These are phyloP conservation scores for Threskiornis aethiopicus DNA, from an alignment of 2,797 vertebrate genomes.

Conservation along the genomic window DNA sequence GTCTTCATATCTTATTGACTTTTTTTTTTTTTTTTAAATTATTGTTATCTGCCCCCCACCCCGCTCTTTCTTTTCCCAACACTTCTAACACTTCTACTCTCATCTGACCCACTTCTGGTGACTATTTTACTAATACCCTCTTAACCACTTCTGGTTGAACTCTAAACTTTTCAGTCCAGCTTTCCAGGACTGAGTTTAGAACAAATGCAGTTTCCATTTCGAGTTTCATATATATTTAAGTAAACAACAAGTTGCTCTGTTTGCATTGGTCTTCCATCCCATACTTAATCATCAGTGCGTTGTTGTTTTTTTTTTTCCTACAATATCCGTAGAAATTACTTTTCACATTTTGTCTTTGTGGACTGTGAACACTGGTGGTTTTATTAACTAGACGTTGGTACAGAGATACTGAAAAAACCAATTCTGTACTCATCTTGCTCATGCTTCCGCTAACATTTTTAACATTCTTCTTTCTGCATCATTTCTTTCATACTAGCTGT, in stretches of 20 bases:
- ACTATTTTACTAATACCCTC: neutral
- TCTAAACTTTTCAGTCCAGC: neutral
- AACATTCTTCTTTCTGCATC: neutral
- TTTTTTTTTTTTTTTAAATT: neutral
- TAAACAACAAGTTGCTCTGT: neutral
- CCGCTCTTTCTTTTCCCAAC: rapidly evolving
- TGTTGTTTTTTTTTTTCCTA: neutral
- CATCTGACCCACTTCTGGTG: neutral
- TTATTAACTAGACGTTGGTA: neutral
- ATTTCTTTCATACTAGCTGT: neutral
- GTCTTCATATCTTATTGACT: neutral
- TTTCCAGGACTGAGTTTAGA: neutral
- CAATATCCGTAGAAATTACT: neutral
- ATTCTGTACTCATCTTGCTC: neutral
- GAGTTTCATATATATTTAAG: neutral
- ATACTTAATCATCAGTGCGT: neutral
- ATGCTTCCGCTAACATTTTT: neutral
- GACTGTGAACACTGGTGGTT: neutral
- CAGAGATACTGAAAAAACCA: neutral
- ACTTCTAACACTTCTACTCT: neutral
- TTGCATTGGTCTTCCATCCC: neutral
- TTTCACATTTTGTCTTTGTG: neutral
- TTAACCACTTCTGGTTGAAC: neutral
- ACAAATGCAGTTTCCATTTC: neutral
- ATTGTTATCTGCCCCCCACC: rapidly evolving